Base-by-base conservation (phyloP, 2,113 vertebrate genomes). In the Eolophus roseicapilla region DNA sequence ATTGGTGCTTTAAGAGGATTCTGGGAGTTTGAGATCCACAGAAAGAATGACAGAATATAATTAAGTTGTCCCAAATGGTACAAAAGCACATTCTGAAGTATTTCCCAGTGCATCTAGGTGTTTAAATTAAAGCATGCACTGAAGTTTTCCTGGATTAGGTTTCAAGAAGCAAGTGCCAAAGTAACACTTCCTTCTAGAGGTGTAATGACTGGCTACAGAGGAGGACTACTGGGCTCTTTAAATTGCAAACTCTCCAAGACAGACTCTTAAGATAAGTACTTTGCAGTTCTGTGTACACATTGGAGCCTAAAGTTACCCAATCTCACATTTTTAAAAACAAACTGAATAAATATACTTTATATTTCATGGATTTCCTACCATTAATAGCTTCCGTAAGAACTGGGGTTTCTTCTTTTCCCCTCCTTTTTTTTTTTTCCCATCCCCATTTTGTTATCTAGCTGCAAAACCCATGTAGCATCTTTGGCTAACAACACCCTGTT, bases 361-460 rank as follows among this genome's bases (percentile, higher is more conserved):
- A 68, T 85, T 25, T 94, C 1, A 5, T 59, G 19, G 1, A 7
- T 73, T 95, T 91, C n/a, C 27, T 74, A 4, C 28, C 4, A 20
- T 49, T 50, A 89, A 81, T 6, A 64, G 20, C 62, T 46, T 73
- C 75, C 20, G 35, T 70, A 84, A 78, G 13, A 88, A 24, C 5
- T 9, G 29, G 29, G 23, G 43, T 76, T 75, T 77, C 0, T 33
- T 46, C 47, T 25, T 68, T 44, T 11, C 3, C 1, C 17, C 4
- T 3, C 4, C 1, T 1, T 70, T 5, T 15, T 16, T 35, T 33
- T 31, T 21, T 21, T 11, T 3, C 16, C 17, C 1, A 13, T 39
- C 25, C 2, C 2, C 9, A 2, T 44, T 90, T 78, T 75, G 3
- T 84, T 67, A 41, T 73, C 14, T 76, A 7, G 27, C 43, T 39